Evolutionary conservation across 2,888 invertebrate species (phyloP).

Genomic region (Altica lythri): DNA sequence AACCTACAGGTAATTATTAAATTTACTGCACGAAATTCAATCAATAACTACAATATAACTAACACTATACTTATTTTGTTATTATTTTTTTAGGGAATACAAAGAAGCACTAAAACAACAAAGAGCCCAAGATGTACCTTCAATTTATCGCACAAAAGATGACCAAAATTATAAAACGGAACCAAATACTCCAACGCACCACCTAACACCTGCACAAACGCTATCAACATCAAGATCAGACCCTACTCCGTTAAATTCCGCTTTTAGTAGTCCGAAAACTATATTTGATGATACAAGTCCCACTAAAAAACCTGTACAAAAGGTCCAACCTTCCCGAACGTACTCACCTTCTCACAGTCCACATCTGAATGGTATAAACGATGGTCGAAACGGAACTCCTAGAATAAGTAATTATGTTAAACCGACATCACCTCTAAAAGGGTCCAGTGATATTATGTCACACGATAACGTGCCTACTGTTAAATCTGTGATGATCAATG

Average conservation of each 20-base stretch:
- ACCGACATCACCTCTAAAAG: constrained; percentile 69
- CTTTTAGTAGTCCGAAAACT: constrained; percentile 62
- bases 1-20: constrained; percentile 71
- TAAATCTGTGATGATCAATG: constrained; percentile 44
- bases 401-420: constrained; percentile 62
- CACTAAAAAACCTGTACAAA: constrained; percentile 71
- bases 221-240: constrained; percentile 58
- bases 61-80: neutral
- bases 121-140: constrained; percentile 73
- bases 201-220: constrained; percentile 47
- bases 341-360: constrained; percentile 45
- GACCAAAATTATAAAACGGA: constrained; percentile 62
- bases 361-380: constrained; percentile 28
- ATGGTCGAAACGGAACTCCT: constrained; percentile 35
- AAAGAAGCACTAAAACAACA: constrained; percentile 88
- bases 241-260: constrained; percentile 58
- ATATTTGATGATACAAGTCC: constrained; percentile 60
- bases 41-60: no score
- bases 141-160: constrained; percentile 71
- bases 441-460: constrained; percentile 59
- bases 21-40: neutral
- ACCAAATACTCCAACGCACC: constrained; percentile 60
- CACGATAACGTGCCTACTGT: constrained; percentile 60
- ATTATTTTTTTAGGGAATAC: constrained; percentile 71
- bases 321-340: constrained; percentile 75